Conservation (phyloP, 2,113 vertebrate genomes). For the Neopipo cinnamomea region DNA sequence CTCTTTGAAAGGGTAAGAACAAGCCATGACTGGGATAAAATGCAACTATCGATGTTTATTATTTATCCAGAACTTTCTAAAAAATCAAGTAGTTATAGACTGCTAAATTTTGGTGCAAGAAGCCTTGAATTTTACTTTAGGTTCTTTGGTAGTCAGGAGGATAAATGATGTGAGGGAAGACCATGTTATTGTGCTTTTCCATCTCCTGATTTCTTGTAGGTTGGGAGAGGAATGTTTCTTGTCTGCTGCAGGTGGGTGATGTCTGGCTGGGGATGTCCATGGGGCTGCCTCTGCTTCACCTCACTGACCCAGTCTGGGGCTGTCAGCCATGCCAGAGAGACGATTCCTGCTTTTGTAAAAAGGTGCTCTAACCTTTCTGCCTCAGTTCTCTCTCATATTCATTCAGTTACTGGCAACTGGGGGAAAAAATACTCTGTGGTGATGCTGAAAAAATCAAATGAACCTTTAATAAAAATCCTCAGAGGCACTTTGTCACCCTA, state of each 20-base stretch:
- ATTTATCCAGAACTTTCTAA: background rate
- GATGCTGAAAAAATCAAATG: background rate
- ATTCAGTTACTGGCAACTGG: background rate
- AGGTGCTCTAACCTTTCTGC: background rate
- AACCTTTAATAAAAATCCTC: background rate
- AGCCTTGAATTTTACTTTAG: background rate
- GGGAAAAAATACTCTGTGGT: background rate
- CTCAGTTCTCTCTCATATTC: background rate
- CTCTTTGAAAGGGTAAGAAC: background rate
- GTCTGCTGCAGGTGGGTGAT: background rate
- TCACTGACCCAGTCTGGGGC: background rate
- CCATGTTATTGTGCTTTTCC: background rate
- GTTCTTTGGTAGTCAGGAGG: background rate
- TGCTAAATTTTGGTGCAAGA: background rate
- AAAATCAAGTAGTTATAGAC: background rate
- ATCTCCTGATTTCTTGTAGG: background rate
- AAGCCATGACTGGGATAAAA: background rate
- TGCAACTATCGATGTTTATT: background rate
- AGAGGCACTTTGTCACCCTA: background rate
- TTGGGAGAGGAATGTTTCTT: background rate
- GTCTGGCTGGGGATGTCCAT: background rate
- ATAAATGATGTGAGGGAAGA: background rate
- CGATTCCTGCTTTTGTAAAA: background rate
- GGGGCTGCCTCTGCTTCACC: background rate
- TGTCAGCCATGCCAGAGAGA: background rate